phyloP scores from a whole-genome alignment of 2,888 invertebrate genomes.

The Hybos culiciformis region DNA sequence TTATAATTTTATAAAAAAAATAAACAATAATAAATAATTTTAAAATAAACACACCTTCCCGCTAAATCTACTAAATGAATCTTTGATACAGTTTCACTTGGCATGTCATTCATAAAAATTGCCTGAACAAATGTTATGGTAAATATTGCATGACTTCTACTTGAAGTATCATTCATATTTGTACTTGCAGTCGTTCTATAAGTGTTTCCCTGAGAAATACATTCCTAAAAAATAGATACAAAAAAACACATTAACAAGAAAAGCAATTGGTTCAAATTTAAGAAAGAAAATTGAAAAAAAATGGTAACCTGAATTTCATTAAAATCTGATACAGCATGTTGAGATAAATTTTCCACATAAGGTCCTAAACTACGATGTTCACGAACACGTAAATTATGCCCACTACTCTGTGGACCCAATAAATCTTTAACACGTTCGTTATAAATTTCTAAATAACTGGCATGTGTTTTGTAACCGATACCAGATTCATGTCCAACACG shows the following conservation, averaged over 20 bases:
- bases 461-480: constrained; percentile 72
- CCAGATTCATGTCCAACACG: constrained; percentile 67
- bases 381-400: constrained; percentile 58
- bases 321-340: constrained; percentile 74
- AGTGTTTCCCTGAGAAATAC: constrained; percentile 66
- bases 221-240: constrained; percentile 41
- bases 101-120: constrained; percentile 72
- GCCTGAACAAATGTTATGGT: constrained; percentile 83
- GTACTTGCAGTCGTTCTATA: constrained; percentile 78
- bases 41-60: constrained; percentile 51
- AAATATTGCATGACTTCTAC: constrained; percentile 82
- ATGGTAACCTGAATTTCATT: constrained; percentile 62
- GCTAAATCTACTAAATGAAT: constrained; percentile 82
- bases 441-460: constrained; percentile 76
- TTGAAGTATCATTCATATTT: constrained; percentile 86
- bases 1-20: background rate
- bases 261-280: background rate
- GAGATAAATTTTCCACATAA: constrained; percentile 76
- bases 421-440: constrained; percentile 69
- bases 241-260: background rate
- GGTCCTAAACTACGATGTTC: constrained; percentile 71
- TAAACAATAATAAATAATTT: no score
- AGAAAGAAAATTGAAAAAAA: background rate
- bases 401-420: constrained; percentile 43
- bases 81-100: constrained; percentile 79